These are phyloP conservation scores for Amorpha juglandis DNA, from an alignment of 2,888 invertebrate species.

Conservation along the genomic window DNA sequence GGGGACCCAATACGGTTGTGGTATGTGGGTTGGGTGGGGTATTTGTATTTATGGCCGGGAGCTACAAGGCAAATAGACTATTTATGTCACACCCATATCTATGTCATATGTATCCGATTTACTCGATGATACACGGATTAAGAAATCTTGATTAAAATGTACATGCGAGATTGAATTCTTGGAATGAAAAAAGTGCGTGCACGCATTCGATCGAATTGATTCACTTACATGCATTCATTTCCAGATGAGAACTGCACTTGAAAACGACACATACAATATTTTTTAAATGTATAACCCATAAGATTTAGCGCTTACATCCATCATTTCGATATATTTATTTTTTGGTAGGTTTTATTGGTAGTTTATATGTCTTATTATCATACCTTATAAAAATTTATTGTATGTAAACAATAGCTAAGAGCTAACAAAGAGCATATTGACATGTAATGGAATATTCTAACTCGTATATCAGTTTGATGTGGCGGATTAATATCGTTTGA, in stretches of 20 bases:
- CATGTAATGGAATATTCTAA: neutral
- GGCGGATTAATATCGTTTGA: conserved; percentile 37
- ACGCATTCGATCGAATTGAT: neutral
- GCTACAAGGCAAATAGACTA: neutral
- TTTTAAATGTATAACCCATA: too few relatives aligned
- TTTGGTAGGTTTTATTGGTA: too few relatives aligned
- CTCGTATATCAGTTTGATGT: conserved; percentile 18
- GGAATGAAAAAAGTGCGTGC: neutral
- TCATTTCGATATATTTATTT: too few relatives aligned
- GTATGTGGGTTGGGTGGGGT: neutral
- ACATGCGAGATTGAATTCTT: conserved; percentile 3
- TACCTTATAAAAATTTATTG: neutral
- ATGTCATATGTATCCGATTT: too few relatives aligned
- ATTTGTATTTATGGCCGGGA: neutral
- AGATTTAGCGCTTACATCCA: too few relatives aligned
- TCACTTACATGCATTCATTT: neutral
- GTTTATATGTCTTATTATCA: too few relatives aligned
- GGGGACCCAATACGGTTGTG: neutral
- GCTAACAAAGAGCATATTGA: neutral
- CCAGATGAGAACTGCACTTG: too few relatives aligned
- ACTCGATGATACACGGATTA: neutral
- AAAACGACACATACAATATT: too few relatives aligned
- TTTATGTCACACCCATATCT: neutral
- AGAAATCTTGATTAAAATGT: neutral
- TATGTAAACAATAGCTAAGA: neutral